Conservation (phyloP, 2,797 vertebrate genomes). For the Malacoraja senta region DNA sequence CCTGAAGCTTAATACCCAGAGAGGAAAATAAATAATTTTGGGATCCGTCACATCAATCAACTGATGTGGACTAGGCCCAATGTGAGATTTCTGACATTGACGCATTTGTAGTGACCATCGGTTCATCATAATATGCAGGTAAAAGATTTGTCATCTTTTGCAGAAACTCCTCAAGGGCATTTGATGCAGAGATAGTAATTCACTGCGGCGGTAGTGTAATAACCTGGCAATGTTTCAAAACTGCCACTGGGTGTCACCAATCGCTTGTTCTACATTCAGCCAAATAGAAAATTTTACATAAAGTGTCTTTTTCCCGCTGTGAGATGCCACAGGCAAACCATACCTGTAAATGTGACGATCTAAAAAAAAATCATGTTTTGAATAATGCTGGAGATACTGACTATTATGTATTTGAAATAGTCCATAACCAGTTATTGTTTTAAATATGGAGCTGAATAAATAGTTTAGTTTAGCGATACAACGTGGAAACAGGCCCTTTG, state of each 20-base stretch:
- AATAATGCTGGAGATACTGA: background rate
- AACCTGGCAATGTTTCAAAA: background rate
- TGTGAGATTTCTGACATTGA: background rate
- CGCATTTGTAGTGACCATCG: background rate
- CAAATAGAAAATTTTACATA: background rate
- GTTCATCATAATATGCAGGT: background rate
- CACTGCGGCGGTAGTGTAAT: background rate
- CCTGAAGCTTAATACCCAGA: background rate
- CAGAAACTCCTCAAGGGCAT: background rate
- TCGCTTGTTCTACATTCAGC: background rate
- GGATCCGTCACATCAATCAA: background rate
- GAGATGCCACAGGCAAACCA: background rate
- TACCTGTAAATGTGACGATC: background rate
- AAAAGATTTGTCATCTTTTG: background rate
- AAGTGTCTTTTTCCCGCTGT: background rate
- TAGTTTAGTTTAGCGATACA: background rate
- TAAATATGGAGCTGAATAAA: background rate
- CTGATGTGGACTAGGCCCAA: background rate
- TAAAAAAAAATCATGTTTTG: background rate
- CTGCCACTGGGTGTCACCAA: constrained; percentile 25
- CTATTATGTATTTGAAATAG: background rate
- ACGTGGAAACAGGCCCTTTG: too few relatives aligned
- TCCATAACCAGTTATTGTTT: background rate
- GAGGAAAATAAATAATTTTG: too few relatives aligned
- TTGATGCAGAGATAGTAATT: background rate